These are phyloP conservation scores for Cosmia pyralina DNA, from an alignment of 2,888 invertebrate genomes.

Conservation along the genomic window DNA sequence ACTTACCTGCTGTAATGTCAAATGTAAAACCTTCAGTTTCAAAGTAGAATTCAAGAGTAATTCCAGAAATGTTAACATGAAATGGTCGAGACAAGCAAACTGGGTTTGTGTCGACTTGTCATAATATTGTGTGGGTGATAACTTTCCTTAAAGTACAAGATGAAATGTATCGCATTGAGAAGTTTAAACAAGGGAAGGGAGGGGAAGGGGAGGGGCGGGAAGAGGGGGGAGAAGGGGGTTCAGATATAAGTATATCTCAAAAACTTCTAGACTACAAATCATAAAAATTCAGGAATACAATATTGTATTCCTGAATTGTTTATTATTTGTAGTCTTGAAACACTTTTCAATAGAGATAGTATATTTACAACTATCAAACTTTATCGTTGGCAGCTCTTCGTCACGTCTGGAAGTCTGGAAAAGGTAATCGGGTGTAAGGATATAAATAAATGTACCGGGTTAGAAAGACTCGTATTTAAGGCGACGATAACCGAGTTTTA, in stretches of 20 bases:
- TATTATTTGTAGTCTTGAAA: too few relatives aligned
- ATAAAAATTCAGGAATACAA: too few relatives aligned
- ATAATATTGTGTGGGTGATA: slow-evolving; percentile 14
- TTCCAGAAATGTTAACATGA: slow-evolving; percentile 21
- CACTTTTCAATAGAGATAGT: not conserved
- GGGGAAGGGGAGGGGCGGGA: too few relatives aligned
- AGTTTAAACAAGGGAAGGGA: too few relatives aligned
- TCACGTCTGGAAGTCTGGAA: not conserved
- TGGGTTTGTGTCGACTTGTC: slow-evolving; percentile 6
- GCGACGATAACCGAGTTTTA: too few relatives aligned
- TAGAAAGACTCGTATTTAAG: not conserved
- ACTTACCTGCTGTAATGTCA: not conserved
- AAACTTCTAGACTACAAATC: too few relatives aligned
- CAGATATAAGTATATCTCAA: too few relatives aligned
- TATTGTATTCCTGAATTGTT: too few relatives aligned
- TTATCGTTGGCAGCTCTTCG: not conserved
- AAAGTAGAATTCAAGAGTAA: slow-evolving; percentile 30
- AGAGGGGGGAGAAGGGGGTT: too few relatives aligned
- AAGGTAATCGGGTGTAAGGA: too few relatives aligned
- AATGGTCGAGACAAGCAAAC: slow-evolving; percentile 15
- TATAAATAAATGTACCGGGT: not conserved
- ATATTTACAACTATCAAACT: slow-evolving; percentile 3
- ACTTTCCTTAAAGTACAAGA: not conserved
- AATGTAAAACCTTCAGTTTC: slow-evolving; percentile 15
- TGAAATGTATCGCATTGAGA: too few relatives aligned